Conservation (phyloP, 2,113 vertebrate species). For the Pavo muticus region DNA sequence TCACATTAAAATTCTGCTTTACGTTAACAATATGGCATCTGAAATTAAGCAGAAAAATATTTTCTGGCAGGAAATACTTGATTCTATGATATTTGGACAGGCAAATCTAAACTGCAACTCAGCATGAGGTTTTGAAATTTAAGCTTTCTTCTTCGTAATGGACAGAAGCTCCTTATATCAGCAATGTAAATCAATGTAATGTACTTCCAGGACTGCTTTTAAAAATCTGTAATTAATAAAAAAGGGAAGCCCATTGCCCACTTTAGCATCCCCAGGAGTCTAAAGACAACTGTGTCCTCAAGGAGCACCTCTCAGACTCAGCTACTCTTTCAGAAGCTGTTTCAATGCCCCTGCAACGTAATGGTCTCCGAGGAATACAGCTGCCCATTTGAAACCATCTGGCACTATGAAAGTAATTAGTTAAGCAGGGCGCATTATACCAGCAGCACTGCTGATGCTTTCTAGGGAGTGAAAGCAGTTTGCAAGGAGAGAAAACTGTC, state of each 20-base stretch:
- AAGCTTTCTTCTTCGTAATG: not conserved
- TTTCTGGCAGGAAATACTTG: not conserved
- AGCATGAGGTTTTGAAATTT: not conserved
- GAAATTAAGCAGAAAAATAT: not conserved
- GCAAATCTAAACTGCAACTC: not conserved
- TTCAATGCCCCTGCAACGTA: accelerated
- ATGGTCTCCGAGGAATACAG: not conserved
- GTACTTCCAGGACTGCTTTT: not conserved
- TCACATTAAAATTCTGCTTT: not conserved
- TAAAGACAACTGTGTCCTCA: not conserved
- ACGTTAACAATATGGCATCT: not conserved
- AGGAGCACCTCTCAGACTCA: not conserved
- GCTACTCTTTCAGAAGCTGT: not conserved
- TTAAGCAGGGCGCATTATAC: not conserved
- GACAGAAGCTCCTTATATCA: not conserved
- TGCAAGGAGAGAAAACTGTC: not conserved
- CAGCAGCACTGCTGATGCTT: not conserved
- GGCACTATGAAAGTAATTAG: not conserved
- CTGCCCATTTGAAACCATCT: not conserved
- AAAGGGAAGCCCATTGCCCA: not conserved
- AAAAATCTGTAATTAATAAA: not conserved
- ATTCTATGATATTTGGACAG: not conserved
- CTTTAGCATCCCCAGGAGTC: not conserved
- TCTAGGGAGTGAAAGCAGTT: not conserved
- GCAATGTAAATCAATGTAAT: not conserved